Evolutionary conservation across 2,888 invertebrate species (phyloP).

Genomic region (Podabrus alpinus): DNA sequence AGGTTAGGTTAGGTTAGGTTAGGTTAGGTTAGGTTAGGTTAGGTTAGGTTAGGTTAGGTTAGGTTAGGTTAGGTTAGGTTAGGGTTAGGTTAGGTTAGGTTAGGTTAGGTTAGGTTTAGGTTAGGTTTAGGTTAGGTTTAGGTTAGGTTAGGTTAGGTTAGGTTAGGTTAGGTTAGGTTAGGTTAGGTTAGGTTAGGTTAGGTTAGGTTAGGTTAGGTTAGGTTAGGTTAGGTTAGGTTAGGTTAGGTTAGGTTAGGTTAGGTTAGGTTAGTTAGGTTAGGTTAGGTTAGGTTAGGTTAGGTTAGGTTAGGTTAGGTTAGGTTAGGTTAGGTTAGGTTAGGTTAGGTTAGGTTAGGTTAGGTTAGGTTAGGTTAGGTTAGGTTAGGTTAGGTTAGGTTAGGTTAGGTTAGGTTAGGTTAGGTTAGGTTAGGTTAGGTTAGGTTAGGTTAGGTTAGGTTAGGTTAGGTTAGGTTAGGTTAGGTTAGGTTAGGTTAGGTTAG

Average conservation of each 20-base stretch:
- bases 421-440: constrained; percentile 5
- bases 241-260: constrained; percentile 34
- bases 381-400: constrained; percentile 5
- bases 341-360: constrained; percentile 5
- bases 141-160: constrained; percentile 7
- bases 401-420: neutral
- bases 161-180: neutral
- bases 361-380: constrained; percentile 5
- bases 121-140: constrained; percentile 1
- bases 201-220: constrained; percentile 7
- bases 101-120: constrained; percentile 1
- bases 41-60: too few relatives aligned
- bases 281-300: constrained; percentile 34
- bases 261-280: constrained; percentile 33
- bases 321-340: constrained; percentile 5
- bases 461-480: constrained; percentile 2
- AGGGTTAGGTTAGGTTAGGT: neutral
- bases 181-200: constrained; percentile 7
- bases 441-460: constrained; percentile 5
- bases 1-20: too few relatives aligned
- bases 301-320: constrained; percentile 35
- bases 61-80: too few relatives aligned
- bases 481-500: neutral
- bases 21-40: too few relatives aligned
- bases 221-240: neutral